A percentile compares a stretch with the other conserved stretches of the same genome.
Conservation (phyloP, 2,797 vertebrate species). For the Podarcis lilfordi region DNA sequence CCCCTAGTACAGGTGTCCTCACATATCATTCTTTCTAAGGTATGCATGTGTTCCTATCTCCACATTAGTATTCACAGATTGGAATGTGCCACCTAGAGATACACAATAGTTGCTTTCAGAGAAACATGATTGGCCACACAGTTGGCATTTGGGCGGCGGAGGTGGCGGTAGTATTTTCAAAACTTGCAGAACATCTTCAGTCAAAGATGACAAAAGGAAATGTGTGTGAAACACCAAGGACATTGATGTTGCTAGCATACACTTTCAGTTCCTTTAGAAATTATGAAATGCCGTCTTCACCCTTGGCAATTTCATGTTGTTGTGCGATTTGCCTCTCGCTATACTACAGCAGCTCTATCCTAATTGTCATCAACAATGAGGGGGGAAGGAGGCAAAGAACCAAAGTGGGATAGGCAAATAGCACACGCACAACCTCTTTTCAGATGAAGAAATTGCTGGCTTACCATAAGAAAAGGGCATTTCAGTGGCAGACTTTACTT, state of each 20-base stretch:
- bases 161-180: background rate
- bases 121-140: background rate
- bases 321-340: background rate
- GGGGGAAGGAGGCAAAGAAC: background rate
- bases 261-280: background rate
- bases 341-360: background rate
- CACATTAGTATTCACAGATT: too few species aligned
- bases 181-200: background rate
- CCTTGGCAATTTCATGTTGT: background rate
- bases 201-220: background rate
- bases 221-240: background rate
- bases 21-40: background rate
- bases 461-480: constrained; percentile 13
- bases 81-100: background rate
- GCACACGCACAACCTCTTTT: background rate
- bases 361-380: background rate
- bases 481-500: constrained; percentile 36
- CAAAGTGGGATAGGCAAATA: background rate
- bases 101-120: background rate
- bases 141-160: too few species aligned
- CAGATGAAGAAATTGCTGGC: background rate
- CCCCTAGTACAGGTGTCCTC: background rate
- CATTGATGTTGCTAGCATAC: background rate
- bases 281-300: background rate
- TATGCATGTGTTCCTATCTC: background rate